Conservation (phyloP, 1,140 invertebrate species). For the Marisa cornuarietis region DNA sequence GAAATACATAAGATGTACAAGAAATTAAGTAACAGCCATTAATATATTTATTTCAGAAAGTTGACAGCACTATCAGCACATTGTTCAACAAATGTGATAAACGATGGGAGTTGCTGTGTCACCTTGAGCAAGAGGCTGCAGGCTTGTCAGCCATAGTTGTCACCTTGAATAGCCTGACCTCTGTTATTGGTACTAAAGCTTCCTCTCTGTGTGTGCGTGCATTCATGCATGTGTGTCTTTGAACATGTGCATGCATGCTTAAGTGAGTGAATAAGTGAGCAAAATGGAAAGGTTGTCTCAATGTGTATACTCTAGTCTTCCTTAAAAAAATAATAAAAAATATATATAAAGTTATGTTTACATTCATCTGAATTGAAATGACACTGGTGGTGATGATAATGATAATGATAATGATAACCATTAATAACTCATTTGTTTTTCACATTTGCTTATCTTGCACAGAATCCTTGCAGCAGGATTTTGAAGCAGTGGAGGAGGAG, state of each 20-base stretch:
- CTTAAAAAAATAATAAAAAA: too few species aligned
- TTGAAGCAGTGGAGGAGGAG: slow-evolving; percentile 74
- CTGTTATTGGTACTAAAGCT: slow-evolving; percentile 11
- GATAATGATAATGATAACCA: background rate
- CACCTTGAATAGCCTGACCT: slow-evolving; percentile 1
- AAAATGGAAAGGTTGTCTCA: too few species aligned
- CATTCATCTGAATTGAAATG: too few species aligned
- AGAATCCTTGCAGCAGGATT: slow-evolving; percentile 73
- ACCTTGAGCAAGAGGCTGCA: slow-evolving; percentile 20
- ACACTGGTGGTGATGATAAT: too few species aligned
- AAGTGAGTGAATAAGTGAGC: too few species aligned
- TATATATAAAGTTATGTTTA: too few species aligned
- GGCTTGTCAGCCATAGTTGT: slow-evolving; percentile 7
- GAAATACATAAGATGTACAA: too few species aligned
- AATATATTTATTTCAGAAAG: slow-evolving; percentile 11
- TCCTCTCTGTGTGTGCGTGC: background rate
- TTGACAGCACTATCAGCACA: background rate
- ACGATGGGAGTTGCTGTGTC: slow-evolving; percentile 1
- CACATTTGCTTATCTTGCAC: background rate
- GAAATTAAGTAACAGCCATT: background rate
- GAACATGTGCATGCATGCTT: too few species aligned
- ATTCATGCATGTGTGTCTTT: too few species aligned
- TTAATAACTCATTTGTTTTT: background rate
- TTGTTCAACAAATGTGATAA: slow-evolving; percentile 11
- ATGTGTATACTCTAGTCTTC: too few species aligned